Base-by-base conservation (phyloP, 2,797 vertebrate species). In the Halcyon leucocephala region DNA sequence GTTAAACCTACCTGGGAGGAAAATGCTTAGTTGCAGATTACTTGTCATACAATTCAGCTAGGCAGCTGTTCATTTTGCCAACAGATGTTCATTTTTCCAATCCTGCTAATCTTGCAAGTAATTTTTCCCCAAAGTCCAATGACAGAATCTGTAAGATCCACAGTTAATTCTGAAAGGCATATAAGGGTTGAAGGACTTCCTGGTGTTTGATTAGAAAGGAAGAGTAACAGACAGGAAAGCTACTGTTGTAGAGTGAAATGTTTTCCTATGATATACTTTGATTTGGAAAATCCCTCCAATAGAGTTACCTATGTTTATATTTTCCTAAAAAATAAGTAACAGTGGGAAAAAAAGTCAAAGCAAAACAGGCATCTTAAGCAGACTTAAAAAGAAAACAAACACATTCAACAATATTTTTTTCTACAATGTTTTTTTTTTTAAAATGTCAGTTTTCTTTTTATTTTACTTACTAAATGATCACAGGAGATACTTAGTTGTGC, bases 81-180 rank as follows among this genome's bases (percentile, higher is more conserved):
- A 62, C 84, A 96, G 87, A 92, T 93, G 96, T 77, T 91, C 31
- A 25, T 90, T 92, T 94, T 95, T 90, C 54, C 46, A 77, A 35
- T 76, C 46, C 35, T 95, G 71, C 13, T 94, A 89, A 92, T 85
- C 39, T 73, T 95, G 57, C 60, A 92, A 91, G 64, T 73, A 19
- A 80, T 85, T 77, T 82, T 80, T 41, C 81, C 60, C 67, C 14
- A 6, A 65, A 82, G 21, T 78, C 39, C 21, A 60, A 17, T 24
- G 28, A 64, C 26, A 92, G 84, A 85, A 58, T 54, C 48, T 78
- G n/a, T 76, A 80, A 87, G 24, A 90, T 8, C 7, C 29, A 49
- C 31, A 64, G 52, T 70, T 64, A 72, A 82, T 65, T 84, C 61
- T 54, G 44, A 73, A 81, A 77, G 37, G 9, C 11, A 42, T 55